Evolutionary conservation across 2,888 invertebrate genomes (phyloP).

Genomic region (Hirtodrosophila trivittata): DNA sequence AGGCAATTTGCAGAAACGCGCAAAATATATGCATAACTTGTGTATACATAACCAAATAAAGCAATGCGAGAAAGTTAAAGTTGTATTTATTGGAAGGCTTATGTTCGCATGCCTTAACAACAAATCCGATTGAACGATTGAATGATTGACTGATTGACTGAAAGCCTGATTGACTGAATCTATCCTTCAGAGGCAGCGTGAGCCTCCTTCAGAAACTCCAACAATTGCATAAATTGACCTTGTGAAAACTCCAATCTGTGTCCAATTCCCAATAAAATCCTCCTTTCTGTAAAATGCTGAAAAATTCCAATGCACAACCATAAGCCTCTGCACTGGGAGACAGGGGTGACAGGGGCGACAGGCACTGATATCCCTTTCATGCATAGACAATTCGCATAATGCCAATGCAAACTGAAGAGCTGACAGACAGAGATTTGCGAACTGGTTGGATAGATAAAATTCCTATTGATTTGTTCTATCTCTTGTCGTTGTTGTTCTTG

Average conservation of each 20-base stretch:
- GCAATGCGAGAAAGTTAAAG: not conserved
- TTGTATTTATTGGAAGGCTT: not conserved
- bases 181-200: not conserved
- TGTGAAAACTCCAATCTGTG: too few species aligned
- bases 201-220: too few species aligned
- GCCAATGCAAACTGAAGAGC: slow-evolving; percentile 23
- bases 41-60: slow-evolving; percentile 8
- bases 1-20: not conserved
- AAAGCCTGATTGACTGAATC: not conserved
- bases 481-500: not conserved
- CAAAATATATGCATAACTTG: slow-evolving; percentile 39
- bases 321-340: too few species aligned
- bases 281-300: too few species aligned
- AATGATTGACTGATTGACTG: not conserved
- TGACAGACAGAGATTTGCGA: slow-evolving; percentile 5
- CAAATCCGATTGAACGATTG: not conserved
- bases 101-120: not conserved
- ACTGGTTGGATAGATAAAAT: slow-evolving; percentile 7
- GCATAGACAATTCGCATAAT: slow-evolving; percentile 59
- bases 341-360: not conserved
- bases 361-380: slow-evolving; percentile 18
- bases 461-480: slow-evolving; percentile 14
- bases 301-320: not conserved
- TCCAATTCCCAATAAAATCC: too few species aligned
- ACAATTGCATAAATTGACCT: not conserved